Evolutionary conservation across 2,113 vertebrate genomes (phyloP).

Genomic region (Heterotis niloticus): DNA sequence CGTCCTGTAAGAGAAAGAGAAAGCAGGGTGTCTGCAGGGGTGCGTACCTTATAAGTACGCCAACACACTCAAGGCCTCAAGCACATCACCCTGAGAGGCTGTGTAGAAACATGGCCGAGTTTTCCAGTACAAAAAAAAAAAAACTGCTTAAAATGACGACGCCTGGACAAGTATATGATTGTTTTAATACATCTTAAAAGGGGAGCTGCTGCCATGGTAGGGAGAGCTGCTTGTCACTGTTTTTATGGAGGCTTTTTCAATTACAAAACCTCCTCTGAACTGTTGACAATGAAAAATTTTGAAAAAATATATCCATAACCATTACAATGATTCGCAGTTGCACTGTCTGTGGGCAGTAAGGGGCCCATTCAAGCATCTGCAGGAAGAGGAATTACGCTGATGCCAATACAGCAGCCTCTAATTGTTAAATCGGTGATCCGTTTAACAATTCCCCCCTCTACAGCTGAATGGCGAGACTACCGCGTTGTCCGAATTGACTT

Average conservation of each 20-base stretch:
- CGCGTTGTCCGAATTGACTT: no score
- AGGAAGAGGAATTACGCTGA: neutral
- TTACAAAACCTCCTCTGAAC: neutral
- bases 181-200: neutral
- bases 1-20: conserved; percentile 57
- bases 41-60: neutral
- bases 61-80: conserved; percentile 14
- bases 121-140: neutral
- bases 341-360: neutral
- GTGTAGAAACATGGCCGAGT: conserved; percentile 34
- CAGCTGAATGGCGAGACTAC: no score
- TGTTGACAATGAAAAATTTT: neutral
- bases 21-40: neutral
- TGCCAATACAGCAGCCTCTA: conserved; percentile 62
- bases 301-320: neutral
- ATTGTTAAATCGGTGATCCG: conserved; percentile 38
- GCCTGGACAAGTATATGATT: neutral
- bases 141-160: neutral
- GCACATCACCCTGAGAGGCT: conserved; percentile 33
- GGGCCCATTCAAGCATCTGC: neutral
- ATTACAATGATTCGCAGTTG: neutral
- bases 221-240: neutral
- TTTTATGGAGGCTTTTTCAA: neutral
- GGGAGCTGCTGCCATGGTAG: no score
- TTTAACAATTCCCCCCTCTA: conserved; percentile 28